Percentiles rank a stretch among this genome's conserved stretches.
These are phyloP conservation scores for Enteromius argenteus DNA, from an alignment of 2,797 vertebrate genomes.

Conservation along the genomic window DNA sequence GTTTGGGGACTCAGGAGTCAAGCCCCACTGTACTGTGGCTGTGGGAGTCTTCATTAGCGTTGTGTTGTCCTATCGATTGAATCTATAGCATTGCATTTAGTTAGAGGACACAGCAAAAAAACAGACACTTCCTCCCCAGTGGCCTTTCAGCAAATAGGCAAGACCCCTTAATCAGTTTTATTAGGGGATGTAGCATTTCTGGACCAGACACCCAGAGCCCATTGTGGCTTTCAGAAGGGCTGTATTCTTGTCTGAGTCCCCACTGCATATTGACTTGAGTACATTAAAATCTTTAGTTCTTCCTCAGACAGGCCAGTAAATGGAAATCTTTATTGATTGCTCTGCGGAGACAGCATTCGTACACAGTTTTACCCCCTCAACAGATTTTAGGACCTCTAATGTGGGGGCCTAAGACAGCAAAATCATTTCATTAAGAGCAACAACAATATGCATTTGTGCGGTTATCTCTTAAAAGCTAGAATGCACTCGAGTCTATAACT, in stretches of 20 bases:
- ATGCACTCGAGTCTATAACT: constrained; percentile 19
- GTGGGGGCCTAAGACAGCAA: not conserved
- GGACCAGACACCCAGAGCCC: constrained; percentile 23
- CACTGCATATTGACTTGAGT: constrained; percentile 41
- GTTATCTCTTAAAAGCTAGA: constrained; percentile 27
- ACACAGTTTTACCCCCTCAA: constrained; percentile 8
- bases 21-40: constrained; percentile 32
- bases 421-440: constrained; percentile 32
- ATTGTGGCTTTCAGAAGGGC: constrained; percentile 36
- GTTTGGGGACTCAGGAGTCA: constrained; percentile 46
- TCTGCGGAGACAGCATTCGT: constrained; percentile 26
- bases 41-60: constrained; percentile 45
- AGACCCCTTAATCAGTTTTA: constrained; percentile 36
- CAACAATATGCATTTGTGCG: not conserved
- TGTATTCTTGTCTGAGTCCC: constrained; percentile 23
- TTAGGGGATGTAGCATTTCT: constrained; percentile 10
- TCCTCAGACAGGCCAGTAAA: constrained; percentile 37
- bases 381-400: constrained; percentile 10
- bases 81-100: constrained; percentile 47
- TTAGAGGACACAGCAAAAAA: constrained; percentile 53
- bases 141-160: constrained; percentile 40
- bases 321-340: constrained; percentile 41
- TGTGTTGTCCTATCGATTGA: constrained; percentile 48
- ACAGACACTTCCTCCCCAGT: constrained; percentile 47
- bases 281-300: constrained; percentile 45